These are phyloP conservation scores for Siniperca knerii DNA, from an alignment of 2,113 vertebrate species.

Conservation along the genomic window DNA sequence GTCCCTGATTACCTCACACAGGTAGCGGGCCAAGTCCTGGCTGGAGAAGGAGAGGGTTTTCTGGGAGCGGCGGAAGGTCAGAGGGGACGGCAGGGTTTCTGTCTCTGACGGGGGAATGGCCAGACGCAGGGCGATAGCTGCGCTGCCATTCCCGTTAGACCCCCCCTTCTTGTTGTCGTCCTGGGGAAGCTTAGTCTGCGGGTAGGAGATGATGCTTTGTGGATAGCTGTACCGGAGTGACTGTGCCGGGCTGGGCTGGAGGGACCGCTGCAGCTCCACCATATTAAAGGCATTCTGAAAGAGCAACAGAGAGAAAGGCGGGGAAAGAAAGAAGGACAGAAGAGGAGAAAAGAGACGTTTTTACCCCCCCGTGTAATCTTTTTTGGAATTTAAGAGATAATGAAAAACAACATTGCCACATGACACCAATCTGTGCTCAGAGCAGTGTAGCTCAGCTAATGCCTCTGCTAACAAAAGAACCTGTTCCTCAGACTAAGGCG, in stretches of 20 bases:
- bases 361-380: slow-evolving; percentile 18
- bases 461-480: slow-evolving; percentile 58
- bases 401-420: slow-evolving; percentile 49
- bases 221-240: slow-evolving; percentile 81
- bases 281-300: slow-evolving; percentile 90
- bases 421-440: slow-evolving; percentile 47
- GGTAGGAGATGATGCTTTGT: slow-evolving; percentile 75
- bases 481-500: slow-evolving; percentile 39
- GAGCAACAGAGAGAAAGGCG: slow-evolving; percentile 9
- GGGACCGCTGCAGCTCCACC: slow-evolving; percentile 90
- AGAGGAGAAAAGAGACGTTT: not conserved
- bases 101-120: slow-evolving; percentile 81
- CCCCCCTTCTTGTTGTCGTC: slow-evolving; percentile 58
- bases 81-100: slow-evolving; percentile 75
- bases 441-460: slow-evolving; percentile 46
- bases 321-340: not conserved
- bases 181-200: slow-evolving; percentile 72
- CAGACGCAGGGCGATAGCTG: slow-evolving; percentile 81
- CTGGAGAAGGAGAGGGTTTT: slow-evolving; percentile 81
- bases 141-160: slow-evolving; percentile 69
- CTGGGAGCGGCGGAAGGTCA: slow-evolving; percentile 75
- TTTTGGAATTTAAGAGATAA: slow-evolving; percentile 50
- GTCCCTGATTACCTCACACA: slow-evolving; percentile 84
- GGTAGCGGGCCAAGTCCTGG: slow-evolving; percentile 83
- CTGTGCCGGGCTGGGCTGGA: slow-evolving; percentile 87